Conservation (phyloP, 2,113 vertebrate genomes). For the Mastomys natalensis region DNA sequence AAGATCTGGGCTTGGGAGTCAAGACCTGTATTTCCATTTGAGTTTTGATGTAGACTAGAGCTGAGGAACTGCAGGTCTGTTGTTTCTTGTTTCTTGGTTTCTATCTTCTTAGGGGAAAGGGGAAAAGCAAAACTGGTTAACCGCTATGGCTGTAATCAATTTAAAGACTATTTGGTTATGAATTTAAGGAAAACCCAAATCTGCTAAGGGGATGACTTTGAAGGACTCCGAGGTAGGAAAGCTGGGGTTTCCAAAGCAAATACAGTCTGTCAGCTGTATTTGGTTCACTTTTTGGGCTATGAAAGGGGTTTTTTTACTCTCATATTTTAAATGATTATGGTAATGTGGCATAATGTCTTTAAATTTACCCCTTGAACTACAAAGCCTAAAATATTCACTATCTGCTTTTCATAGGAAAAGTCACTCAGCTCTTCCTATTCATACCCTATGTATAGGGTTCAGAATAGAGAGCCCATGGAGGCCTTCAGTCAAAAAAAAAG, state of each 20-base stretch:
- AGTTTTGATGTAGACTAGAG: background rate
- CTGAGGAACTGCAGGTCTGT: background rate
- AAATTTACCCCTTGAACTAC: background rate
- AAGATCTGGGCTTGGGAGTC: background rate
- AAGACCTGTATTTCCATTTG: background rate
- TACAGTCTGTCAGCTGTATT: background rate
- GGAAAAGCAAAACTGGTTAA: background rate
- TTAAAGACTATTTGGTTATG: background rate
- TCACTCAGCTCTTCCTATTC: background rate
- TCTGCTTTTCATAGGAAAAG: background rate
- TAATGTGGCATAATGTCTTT: background rate
- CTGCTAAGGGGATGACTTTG: background rate
- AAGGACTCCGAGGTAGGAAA: background rate
- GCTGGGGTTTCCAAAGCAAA: background rate
- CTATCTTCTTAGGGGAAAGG: background rate
- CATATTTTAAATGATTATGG: background rate
- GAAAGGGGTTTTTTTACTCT: background rate
- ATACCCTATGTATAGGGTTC: background rate
- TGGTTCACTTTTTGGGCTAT: background rate
- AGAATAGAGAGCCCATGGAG: background rate
- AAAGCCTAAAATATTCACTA: conserved; percentile 19
- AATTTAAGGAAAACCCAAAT: background rate
- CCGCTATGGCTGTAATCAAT: background rate
- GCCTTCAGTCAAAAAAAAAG: background rate
- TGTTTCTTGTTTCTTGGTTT: background rate